Evolutionary conservation across 2,888 invertebrate genomes (phyloP).

Genomic region (Synanthedon andrenaeformis): DNA sequence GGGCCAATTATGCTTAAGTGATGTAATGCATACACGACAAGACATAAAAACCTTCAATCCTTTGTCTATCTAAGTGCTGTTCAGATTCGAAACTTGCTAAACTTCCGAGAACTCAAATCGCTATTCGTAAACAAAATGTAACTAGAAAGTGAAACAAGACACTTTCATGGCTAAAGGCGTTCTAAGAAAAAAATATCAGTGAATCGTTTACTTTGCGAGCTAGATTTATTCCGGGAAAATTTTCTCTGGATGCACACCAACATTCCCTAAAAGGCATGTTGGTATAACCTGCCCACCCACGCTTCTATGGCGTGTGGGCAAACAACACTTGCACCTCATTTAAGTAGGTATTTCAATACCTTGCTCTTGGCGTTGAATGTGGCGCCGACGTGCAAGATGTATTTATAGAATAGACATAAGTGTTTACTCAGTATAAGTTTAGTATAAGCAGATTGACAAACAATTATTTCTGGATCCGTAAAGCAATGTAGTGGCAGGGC

Average conservation of each 20-base stretch:
- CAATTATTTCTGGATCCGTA: too few species aligned
- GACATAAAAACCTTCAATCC: too few species aligned
- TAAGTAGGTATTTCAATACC: constrained; percentile 34
- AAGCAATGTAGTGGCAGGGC: too few species aligned
- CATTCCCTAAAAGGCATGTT: constrained; percentile 56
- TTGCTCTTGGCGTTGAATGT: constrained; percentile 29
- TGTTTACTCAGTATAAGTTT: not conserved
- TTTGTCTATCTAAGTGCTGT: not conserved
- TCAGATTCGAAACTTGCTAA: too few species aligned
- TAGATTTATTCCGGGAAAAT: not conserved
- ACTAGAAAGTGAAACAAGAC: not conserved
- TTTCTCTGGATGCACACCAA: constrained; percentile 20
- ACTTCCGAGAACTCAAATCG: too few species aligned
- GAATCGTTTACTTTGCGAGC: not conserved
- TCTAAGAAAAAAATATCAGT: not conserved
- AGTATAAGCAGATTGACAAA: too few species aligned
- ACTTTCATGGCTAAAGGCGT: not conserved
- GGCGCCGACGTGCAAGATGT: constrained; percentile 32
- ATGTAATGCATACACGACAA: too few species aligned
- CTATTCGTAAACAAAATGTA: too few species aligned
- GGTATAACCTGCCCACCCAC: constrained; percentile 36
- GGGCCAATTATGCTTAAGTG: too few species aligned
- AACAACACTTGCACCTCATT: constrained; percentile 29
- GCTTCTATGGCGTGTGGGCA: constrained; percentile 25
- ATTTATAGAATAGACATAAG: constrained; percentile 6